These are phyloP conservation scores for Protomyctophum bolini DNA, from an alignment of 2,113 vertebrate genomes.

Conservation along the genomic window DNA sequence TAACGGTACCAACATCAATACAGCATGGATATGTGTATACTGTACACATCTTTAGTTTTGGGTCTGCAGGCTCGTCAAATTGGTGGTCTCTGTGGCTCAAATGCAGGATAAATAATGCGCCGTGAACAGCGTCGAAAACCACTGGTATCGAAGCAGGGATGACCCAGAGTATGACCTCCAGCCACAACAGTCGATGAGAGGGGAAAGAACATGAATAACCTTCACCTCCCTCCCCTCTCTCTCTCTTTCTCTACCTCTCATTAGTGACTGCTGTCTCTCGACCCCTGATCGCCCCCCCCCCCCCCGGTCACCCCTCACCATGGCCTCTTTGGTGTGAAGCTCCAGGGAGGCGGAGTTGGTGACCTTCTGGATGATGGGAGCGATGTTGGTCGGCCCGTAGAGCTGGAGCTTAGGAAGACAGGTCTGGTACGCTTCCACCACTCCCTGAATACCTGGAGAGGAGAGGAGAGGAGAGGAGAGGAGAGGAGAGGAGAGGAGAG, in stretches of 20 bases:
- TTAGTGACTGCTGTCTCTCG: not conserved
- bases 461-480: not conserved
- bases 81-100: too few relatives aligned
- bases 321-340: slow-evolving; percentile 93
- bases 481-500: not conserved
- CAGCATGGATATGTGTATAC: too few relatives aligned
- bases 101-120: too few relatives aligned
- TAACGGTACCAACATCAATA: too few relatives aligned
- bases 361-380: slow-evolving; percentile 97
- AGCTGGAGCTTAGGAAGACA: slow-evolving; percentile 96
- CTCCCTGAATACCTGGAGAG: slow-evolving; percentile 90
- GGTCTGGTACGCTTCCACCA: slow-evolving; percentile 96
- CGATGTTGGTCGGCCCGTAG: slow-evolving; percentile 96
- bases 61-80: too few relatives aligned
- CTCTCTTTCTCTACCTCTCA: not conserved
- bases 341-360: slow-evolving; percentile 93
- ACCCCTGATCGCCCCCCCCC: not conserved
- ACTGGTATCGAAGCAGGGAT: too few relatives aligned
- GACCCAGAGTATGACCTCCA: too few relatives aligned
- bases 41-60: too few relatives aligned
- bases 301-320: slow-evolving; percentile 75
- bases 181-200: not conserved
- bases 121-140: too few relatives aligned
- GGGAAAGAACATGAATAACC: not conserved
- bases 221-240: not conserved